phyloP scores from a whole-genome alignment of 2,888 invertebrate genomes.

The Sthenelais limicola region DNA sequence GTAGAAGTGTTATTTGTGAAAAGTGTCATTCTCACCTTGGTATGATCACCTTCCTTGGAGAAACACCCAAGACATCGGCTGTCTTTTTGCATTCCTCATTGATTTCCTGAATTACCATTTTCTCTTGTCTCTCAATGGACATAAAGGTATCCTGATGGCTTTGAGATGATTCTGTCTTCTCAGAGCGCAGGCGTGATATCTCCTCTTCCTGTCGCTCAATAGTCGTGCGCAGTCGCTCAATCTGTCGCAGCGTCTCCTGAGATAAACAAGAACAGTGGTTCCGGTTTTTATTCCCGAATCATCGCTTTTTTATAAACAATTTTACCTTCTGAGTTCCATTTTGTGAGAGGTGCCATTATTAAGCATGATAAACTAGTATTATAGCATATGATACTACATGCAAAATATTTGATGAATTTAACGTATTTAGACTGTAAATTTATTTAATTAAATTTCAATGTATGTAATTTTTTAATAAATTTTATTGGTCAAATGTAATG shows the following conservation, averaged over 20 bases:
- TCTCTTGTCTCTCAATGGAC: constrained; percentile 58
- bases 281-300: too few species aligned
- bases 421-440: too few species aligned
- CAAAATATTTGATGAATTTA: too few species aligned
- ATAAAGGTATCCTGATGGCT: constrained; percentile 56
- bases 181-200: constrained; percentile 55
- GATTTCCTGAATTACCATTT: constrained; percentile 63
- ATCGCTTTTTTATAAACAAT: too few species aligned
- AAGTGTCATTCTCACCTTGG: constrained; percentile 50
- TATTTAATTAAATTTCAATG: too few species aligned
- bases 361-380: too few species aligned
- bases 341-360: too few species aligned
- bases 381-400: too few species aligned
- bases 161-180: constrained; percentile 52
- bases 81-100: constrained; percentile 68
- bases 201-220: constrained; percentile 59
- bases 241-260: constrained; percentile 62
- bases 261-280: too few species aligned
- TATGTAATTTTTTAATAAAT: too few species aligned
- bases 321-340: too few species aligned
- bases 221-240: constrained; percentile 59
- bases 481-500: too few species aligned
- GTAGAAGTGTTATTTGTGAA: neutral
- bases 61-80: constrained; percentile 60
- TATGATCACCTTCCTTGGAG: constrained; percentile 61